phyloP scores from a whole-genome alignment of 2,888 invertebrate genomes.

The Melitaea athalia region DNA sequence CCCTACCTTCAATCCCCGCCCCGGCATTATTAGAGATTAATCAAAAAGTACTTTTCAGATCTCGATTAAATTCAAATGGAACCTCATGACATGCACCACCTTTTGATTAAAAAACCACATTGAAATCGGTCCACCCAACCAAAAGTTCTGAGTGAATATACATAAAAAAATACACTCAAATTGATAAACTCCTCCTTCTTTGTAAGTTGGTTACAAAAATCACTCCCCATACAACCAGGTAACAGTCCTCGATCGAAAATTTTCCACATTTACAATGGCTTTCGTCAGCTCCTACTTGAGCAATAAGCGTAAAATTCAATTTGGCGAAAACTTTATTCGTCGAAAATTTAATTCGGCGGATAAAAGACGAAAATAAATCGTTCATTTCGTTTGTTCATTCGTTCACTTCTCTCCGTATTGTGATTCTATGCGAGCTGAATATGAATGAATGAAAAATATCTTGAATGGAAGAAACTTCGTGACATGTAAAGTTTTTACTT shows the following conservation, averaged over 20 bases:
- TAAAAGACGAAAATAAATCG: slow-evolving; percentile 43
- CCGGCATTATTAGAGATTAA: no score
- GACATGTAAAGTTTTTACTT: not conserved
- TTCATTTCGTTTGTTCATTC: slow-evolving; percentile 27
- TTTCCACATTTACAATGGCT: slow-evolving; percentile 1
- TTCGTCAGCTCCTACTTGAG: slow-evolving; percentile 30
- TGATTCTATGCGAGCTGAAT: slow-evolving; percentile 23
- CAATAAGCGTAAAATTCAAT: slow-evolving; percentile 30
- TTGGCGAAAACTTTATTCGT: slow-evolving; percentile 26
- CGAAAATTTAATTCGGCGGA: slow-evolving; percentile 41
- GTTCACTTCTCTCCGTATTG: slow-evolving; percentile 16
- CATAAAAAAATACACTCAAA: no score
- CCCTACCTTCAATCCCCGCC: no score
- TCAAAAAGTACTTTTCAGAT: no score
- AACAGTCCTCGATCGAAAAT: not conserved
- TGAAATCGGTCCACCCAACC: no score
- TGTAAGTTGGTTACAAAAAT: not conserved
- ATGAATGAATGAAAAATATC: slow-evolving; percentile 8
- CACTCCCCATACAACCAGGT: not conserved
- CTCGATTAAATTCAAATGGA: no score
- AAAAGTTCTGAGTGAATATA: no score
- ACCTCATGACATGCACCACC: no score
- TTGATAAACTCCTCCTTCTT: not conserved
- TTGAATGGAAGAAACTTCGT: not conserved
- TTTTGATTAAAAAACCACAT: no score